Conservation (phyloP, 2,888 invertebrate genomes). For the Formica aserva region DNA sequence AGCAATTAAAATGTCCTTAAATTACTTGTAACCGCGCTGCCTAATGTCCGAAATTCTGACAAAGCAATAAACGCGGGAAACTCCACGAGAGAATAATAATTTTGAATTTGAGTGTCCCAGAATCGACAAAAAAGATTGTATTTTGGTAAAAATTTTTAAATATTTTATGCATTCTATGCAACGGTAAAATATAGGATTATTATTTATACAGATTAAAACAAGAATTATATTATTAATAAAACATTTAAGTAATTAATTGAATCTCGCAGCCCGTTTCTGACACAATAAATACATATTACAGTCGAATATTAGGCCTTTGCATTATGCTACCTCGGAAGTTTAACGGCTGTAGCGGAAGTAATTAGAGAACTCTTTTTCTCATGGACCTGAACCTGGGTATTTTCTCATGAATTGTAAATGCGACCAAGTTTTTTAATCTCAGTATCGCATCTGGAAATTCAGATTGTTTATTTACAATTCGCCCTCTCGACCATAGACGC, state of each 20-base stretch:
- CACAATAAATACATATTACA: constrained; percentile 34
- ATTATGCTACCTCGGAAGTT: constrained; percentile 46
- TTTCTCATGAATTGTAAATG: constrained; percentile 74
- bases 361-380: constrained; percentile 65
- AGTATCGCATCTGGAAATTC: constrained; percentile 46
- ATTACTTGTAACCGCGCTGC: constrained; percentile 8
- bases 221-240: not conserved
- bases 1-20: constrained; percentile 30
- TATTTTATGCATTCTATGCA: not conserved
- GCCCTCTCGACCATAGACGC: not conserved
- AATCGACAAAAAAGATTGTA: not conserved
- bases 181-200: not conserved
- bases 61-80: constrained; percentile 27
- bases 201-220: constrained; percentile 24
- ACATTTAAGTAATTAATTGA: constrained; percentile 18
- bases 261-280: constrained; percentile 15
- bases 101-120: not conserved
- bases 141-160: not conserved
- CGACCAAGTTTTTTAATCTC: constrained; percentile 73
- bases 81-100: not conserved
- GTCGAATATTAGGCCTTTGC: constrained; percentile 36
- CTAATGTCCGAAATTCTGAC: constrained; percentile 12
- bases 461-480: constrained; percentile 57
- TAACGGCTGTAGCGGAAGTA: constrained; percentile 58
- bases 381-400: constrained; percentile 32